Percentiles rank a stretch among this genome's conserved stretches.
Conservation (phyloP, 2,797 vertebrate species). For the Lophotriccus pileatus region DNA sequence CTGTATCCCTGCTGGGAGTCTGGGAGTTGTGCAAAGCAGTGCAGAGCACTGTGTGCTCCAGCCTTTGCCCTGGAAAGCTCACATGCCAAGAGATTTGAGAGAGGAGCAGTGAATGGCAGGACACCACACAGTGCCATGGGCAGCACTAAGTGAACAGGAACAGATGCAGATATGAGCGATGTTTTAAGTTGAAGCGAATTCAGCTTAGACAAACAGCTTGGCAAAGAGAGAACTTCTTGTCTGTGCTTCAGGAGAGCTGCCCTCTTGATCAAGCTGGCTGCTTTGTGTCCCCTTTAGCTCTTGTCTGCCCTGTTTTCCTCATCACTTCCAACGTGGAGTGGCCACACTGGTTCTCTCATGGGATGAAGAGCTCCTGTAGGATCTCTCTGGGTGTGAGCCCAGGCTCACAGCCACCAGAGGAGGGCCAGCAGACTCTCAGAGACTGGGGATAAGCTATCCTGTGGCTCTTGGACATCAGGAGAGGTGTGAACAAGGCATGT, state of each 20-base stretch:
- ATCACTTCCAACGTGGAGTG: not conserved
- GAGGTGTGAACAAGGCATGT: rapidly evolving
- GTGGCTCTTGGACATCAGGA: not conserved
- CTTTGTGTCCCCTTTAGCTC: not conserved
- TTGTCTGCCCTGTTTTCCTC: not conserved
- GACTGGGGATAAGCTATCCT: not conserved
- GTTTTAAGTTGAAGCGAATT: not conserved
- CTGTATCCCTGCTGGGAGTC: not conserved
- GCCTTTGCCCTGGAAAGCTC: not conserved
- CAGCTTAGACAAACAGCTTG: not conserved
- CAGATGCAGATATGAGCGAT: not conserved
- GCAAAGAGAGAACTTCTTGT: not conserved
- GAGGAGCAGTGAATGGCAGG: not conserved
- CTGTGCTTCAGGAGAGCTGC: not conserved
- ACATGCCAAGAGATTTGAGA: not conserved
- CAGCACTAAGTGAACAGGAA: not conserved
- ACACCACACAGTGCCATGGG: not conserved
- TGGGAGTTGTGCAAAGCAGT: not conserved
- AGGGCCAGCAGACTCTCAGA: not conserved
- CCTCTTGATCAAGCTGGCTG: not conserved
- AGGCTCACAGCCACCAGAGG: not conserved
- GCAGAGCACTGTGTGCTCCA: not conserved
- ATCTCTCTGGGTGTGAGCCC: not conserved
- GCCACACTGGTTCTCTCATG: not conserved
- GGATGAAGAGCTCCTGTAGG: not conserved